Conservation (phyloP, 2,797 vertebrate species). For the Bovichtus diacanthus region DNA sequence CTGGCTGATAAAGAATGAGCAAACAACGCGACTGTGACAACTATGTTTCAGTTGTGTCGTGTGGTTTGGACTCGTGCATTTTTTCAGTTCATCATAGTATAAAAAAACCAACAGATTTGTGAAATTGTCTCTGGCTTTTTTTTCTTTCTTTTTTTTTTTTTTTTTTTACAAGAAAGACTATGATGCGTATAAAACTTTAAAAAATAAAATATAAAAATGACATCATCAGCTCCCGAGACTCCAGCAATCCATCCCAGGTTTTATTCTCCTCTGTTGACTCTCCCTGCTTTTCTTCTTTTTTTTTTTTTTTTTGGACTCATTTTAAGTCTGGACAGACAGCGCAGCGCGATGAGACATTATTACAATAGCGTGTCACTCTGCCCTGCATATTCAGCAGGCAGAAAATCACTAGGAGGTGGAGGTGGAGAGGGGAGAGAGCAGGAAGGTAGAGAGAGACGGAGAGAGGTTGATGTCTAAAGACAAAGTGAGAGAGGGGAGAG, state of each 20-base stretch:
- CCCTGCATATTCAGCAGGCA: conserved; percentile 76
- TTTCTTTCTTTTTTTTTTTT: no score
- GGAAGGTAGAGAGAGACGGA: neutral
- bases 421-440: conserved; percentile 24
- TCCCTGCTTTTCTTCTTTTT: no score
- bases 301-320: conserved; percentile 40
- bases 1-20: conserved; percentile 23
- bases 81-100: neutral
- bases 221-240: conserved; percentile 12
- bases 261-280: conserved; percentile 11
- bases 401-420: conserved; percentile 65
- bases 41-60: neutral
- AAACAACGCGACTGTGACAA: conserved; percentile 15
- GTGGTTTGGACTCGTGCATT: neutral
- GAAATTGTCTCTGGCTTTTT: conserved; percentile 6
- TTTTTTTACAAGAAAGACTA: neutral
- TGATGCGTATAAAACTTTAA: neutral
- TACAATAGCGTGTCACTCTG: conserved; percentile 63
- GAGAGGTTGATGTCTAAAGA: conserved; percentile 68
- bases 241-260: neutral
- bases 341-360: conserved; percentile 56
- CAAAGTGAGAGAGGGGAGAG: conserved; percentile 67
- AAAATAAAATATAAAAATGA: neutral
- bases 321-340: conserved; percentile 48
- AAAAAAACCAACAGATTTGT: neutral